Conservation (phyloP, 2,888 invertebrate genomes). For the Rhamphomyia laevipes region DNA sequence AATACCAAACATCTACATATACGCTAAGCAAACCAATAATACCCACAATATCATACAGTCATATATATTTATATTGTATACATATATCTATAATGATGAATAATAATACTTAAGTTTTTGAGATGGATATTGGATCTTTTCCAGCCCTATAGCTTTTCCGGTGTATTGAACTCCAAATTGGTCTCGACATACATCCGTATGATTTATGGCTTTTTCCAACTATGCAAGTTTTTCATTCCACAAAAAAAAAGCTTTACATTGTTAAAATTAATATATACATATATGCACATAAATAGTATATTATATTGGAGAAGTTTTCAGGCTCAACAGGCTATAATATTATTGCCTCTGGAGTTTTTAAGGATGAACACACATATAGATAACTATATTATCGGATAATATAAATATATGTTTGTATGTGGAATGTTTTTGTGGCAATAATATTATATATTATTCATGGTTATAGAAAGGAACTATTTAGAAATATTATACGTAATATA, state of each 20-base stretch:
- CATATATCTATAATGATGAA: too few relatives aligned
- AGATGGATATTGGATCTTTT: background rate
- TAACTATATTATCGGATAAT: too few relatives aligned
- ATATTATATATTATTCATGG: background rate
- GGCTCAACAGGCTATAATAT: too few relatives aligned
- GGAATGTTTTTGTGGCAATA: background rate
- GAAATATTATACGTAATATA: too few relatives aligned
- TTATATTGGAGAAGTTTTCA: background rate
- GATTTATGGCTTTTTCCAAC: background rate
- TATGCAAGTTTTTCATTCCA: background rate
- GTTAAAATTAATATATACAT: background rate
- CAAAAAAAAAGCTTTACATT: background rate
- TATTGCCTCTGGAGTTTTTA: too few relatives aligned
- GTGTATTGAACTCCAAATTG: conserved; percentile 2
- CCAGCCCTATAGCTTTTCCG: conserved; percentile 1
- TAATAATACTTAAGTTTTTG: background rate
- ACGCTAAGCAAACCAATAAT: too few relatives aligned
- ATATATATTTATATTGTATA: too few relatives aligned
- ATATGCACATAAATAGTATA: background rate
- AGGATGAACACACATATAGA: too few relatives aligned
- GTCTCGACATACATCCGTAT: conserved; percentile 2
- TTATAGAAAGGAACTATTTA: background rate
- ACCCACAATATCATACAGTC: too few relatives aligned
- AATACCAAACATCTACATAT: too few relatives aligned
- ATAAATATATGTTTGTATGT: too few relatives aligned